Percentiles rank a stretch among this genome's conserved stretches.
Conservation (phyloP, 2,888 invertebrate genomes). For the Acleris cristana region DNA sequence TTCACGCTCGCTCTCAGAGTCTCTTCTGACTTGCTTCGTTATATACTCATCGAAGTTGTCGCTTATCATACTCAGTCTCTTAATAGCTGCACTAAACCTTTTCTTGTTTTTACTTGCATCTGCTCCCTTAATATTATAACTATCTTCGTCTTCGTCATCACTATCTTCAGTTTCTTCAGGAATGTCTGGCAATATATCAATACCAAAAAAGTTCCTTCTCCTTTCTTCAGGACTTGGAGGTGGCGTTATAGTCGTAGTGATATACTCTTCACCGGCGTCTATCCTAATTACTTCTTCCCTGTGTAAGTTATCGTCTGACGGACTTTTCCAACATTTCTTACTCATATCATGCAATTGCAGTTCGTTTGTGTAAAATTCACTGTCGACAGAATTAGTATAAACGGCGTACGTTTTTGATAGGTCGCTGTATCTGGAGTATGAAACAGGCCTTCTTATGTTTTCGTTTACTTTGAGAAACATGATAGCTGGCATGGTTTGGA, state of each 20-base stretch:
- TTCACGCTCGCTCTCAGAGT: slow-evolving; percentile 61
- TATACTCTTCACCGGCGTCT: slow-evolving; percentile 53
- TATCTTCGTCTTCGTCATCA: slow-evolving; percentile 53
- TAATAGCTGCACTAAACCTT: slow-evolving; percentile 73
- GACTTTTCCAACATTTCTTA: slow-evolving; percentile 77
- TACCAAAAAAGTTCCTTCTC: slow-evolving; percentile 75
- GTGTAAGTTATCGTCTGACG: slow-evolving; percentile 71
- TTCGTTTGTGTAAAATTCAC: slow-evolving; percentile 63
- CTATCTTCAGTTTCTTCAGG: slow-evolving; percentile 79
- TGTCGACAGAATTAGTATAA: slow-evolving; percentile 64
- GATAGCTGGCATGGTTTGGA: slow-evolving; percentile 73
- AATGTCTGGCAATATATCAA: slow-evolving; percentile 81
- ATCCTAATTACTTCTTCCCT: slow-evolving; percentile 53
- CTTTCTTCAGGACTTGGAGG: slow-evolving; percentile 78
- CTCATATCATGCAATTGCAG: slow-evolving; percentile 71
- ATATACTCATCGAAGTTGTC: slow-evolving; percentile 79
- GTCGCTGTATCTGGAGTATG: slow-evolving; percentile 70
- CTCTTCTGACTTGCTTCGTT: slow-evolving; percentile 68
- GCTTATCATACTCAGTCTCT: slow-evolving; percentile 79
- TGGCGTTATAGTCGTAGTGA: slow-evolving; percentile 66
- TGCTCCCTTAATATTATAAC: slow-evolving; percentile 46
- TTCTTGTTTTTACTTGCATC: slow-evolving; percentile 58
- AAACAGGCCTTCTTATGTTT: slow-evolving; percentile 56
- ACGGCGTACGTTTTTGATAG: slow-evolving; percentile 68
- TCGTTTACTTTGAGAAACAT: slow-evolving; percentile 67